Base-by-base conservation (phyloP, 2,888 invertebrate genomes). In the Eristalis pertinax region DNA sequence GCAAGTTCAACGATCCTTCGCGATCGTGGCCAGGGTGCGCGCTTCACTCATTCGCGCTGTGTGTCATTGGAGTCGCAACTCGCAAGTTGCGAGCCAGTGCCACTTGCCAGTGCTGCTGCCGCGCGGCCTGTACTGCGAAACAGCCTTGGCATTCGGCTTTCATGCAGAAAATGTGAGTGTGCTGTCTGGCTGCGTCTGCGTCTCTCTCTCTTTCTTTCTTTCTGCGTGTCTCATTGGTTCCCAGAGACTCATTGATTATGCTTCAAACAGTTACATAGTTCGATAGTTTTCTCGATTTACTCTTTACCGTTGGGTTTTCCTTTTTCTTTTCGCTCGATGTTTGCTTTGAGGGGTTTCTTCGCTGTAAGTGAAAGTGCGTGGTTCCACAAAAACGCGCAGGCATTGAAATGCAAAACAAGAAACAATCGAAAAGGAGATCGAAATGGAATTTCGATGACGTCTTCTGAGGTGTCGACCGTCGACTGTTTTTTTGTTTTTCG, bases 1-100 rank as follows among this genome's bases (percentile, higher is more conserved):
- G 62, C 83, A 86, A 83, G 86, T 86, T 86, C 86, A 86, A 86
- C 70, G 86, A 78, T 83, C 86, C 78, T 70, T 56, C 56, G 70
- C 60, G 56, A 50, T 50, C 50, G 50, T 2, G 19, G 50, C 64
- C 26, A n/a, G 41, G 43, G 68, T n/a, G n/a, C 69, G 73, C 69
- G 73, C 79, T 65, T 68, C 75, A 80, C 50, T 75, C 50, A 50
- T 50, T 7, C 19, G 50, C 43, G n/a, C 50, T 69, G 43, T 75
- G 70, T 67, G 75, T 75, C 80, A 62, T 64, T 72, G 64, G 50
- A 50, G 50, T 50, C 50, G 11, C 58, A 38, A 50, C 60, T 50
- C 56, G 68, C 69, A n/a, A n/a, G n/a, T n/a, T n/a, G n/a, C n/a
- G n/a, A n/a, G n/a, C n/a, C n/a, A n/a, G n/a, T n/a, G n/a, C n/a